Evolutionary conservation across 2,113 vertebrate genomes (phyloP), one percentile per base, ranked within the genome.

Genomic region (Lophura nycthemera): DNA sequence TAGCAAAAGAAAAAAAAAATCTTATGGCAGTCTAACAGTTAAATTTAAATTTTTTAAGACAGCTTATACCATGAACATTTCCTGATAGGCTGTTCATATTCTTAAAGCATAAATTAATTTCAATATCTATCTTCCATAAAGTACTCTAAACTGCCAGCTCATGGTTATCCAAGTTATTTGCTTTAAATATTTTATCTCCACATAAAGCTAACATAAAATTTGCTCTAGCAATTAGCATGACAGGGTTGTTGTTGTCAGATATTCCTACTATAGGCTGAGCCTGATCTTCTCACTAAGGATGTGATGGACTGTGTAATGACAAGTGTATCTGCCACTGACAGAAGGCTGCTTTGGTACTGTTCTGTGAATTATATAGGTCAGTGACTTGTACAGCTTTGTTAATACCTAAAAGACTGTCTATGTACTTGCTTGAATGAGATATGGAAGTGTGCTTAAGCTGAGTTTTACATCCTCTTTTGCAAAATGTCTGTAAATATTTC

Each of bases 41-140:
- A 82, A 94, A 57, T 5, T 82, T 40, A 89, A 60, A 60, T 75
- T 70, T 87, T 92, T 96, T 70, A 80, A 89, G 73, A n/a, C 47
- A 69, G 19, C 19, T 91, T 94, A 56, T 19, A 57, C 63, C 74
- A 36, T 36, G 54, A 40, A 36, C 6, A n/a, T 82, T 93, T 95
- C 73, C 57, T 90, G 69, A 90, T 67, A 92, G 85, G 42, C 10
- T 59, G 0, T 59, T 95, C 71, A 54, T 54, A 78, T 86, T 93
- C 30, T 86, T 42, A 88, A 95, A 90, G 9, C 20, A 95, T 92
- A 92, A 92, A 94, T 85, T 82, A 38, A 77, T 93, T 54, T 96
- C 61, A 83, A 17, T 76, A 90, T 92, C 60, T 90, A 80, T 74
- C 66, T 88, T 84, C 70, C 29, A 43, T 83, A 77, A 92, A 95